These are phyloP conservation scores for Coccyzus lansbergi DNA, from an alignment of 2,797 vertebrate genomes.

Conservation along the genomic window DNA sequence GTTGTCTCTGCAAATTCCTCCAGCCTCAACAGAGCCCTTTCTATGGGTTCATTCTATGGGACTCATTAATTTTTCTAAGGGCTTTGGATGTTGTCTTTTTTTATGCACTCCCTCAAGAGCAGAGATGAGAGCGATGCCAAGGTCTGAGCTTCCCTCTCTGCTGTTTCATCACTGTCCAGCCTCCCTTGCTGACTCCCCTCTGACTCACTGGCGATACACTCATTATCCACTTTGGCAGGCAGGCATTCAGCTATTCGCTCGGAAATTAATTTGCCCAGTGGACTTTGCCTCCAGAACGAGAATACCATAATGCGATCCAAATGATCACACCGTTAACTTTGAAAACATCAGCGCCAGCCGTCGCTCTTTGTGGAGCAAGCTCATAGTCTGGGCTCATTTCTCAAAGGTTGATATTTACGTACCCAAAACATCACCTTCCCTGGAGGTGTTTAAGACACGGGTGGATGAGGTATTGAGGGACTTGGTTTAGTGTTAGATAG, in stretches of 20 bases:
- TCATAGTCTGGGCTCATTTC: background rate
- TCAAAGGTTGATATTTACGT: background rate
- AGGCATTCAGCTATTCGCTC: constrained; percentile 6
- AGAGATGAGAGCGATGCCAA: constrained; percentile 20
- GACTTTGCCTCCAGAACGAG: background rate
- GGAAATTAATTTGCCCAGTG: constrained; percentile 33
- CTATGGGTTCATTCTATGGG: background rate
- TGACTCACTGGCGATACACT: background rate
- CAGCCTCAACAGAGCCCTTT: background rate
- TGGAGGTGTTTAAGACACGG: too few relatives aligned
- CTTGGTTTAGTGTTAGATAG: too few relatives aligned
- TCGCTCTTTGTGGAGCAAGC: background rate
- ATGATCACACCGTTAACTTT: background rate
- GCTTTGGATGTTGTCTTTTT: constrained; percentile 38
- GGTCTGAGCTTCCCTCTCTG: background rate
- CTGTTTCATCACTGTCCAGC: constrained; percentile 14
- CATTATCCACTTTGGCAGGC: background rate
- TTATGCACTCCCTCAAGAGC: constrained; percentile 6
- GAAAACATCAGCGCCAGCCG: background rate
- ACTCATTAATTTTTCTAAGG: constrained; percentile 42
- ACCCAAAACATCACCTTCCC: background rate
- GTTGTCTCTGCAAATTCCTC: background rate
- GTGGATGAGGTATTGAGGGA: too few relatives aligned
- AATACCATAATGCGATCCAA: background rate
- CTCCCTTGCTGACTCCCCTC: constrained; percentile 15